These are phyloP conservation scores for Atractosteus spatula DNA, from an alignment of 2,113 vertebrate species.

Conservation along the genomic window DNA sequence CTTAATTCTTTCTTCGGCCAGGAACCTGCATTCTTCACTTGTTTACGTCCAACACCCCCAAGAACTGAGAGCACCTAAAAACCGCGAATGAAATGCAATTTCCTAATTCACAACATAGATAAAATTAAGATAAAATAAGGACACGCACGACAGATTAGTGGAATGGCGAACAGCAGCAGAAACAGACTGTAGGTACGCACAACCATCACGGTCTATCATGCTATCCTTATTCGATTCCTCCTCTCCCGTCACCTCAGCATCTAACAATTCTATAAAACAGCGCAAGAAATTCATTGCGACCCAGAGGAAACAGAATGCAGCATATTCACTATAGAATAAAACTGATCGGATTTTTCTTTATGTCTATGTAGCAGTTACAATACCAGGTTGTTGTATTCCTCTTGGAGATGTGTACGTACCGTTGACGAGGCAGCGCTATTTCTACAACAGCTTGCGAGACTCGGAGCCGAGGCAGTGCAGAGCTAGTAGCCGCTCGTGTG, in stretches of 20 bases:
- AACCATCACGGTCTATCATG: too few relatives aligned
- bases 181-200: too few relatives aligned
- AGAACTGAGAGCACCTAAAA: too few relatives aligned
- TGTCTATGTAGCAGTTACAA: background rate
- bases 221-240: too few relatives aligned
- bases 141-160: too few relatives aligned
- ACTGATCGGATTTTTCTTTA: background rate
- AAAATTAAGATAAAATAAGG: too few relatives aligned
- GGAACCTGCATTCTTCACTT: background rate
- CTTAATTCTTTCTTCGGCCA: conserved; percentile 11
- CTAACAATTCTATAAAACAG: background rate
- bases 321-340: background rate
- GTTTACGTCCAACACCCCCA: too few relatives aligned
- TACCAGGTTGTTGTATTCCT: background rate
- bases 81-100: too few relatives aligned
- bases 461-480: conserved; percentile 16
- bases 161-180: too few relatives aligned
- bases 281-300: background rate
- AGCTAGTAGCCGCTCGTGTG: conserved; percentile 7
- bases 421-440: conserved; percentile 24
- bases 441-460: background rate
- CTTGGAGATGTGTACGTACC: conserved; percentile 35
- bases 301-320: background rate
- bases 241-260: too few relatives aligned
- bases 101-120: too few relatives aligned